Base-by-base conservation (phyloP, 2,888 invertebrate genomes). In the Polydrusus cervinus region DNA sequence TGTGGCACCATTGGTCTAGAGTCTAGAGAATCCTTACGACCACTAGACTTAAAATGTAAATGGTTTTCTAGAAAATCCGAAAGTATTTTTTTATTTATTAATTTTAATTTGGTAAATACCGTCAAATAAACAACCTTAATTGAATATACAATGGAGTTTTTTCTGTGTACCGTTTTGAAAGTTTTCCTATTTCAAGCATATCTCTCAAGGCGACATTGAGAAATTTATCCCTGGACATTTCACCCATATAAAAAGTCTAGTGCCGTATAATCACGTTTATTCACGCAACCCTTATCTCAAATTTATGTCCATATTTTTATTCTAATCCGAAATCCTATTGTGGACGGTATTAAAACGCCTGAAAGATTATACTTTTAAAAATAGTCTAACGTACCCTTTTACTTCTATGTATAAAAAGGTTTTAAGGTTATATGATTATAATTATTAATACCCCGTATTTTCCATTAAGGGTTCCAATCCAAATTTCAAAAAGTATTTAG, bases 201-300 rank as follows among this genome's bases (percentile, higher is more conserved):
- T 57, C 57, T 57, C 34, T 20, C 51, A 66, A 66, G 65, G 45
- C 51, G 65, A 66, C 64, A n/a, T 64, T 18, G 30, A 64, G 47
- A 62, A 62, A 64, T 64, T 64, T 64, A 64, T 64, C 64, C 30
- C 47, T 64, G 47, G 47, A 34, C 47, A 30, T 64, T 64, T 49
- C 30, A 47, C 43, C 20, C 64, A 13, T 47, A 64, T 64, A 64
- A 47, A 64, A 47, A 64, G 64, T 64, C 25, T 64, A 71, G 71
- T 71, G 64, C 64, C 71, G 64, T 64, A 51, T 71, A 71, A 71
- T 71, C 71, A 71, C 51, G 64, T 71, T 71, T 71, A 53, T 71
- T 71, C 71, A 71, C 71, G 71, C 71, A 64, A 71, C 71, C 71
- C 71, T 71, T 71, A 71, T 71, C 71, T 62, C 14, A 53, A 71